These are phyloP conservation scores for Himalopsyche anomala DNA, from an alignment of 2,888 invertebrate species.

Conservation along the genomic window DNA sequence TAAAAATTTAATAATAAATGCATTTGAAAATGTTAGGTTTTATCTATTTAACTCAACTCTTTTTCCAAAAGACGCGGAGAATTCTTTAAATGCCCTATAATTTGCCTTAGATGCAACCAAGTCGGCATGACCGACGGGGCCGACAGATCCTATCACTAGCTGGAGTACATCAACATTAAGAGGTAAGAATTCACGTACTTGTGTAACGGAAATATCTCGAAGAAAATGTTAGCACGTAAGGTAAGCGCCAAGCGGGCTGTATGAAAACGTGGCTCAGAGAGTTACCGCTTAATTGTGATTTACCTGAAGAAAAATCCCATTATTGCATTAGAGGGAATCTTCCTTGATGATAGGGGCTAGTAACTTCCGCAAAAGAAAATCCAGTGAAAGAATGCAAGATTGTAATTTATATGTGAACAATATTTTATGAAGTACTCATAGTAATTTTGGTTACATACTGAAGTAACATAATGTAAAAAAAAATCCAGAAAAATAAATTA, in stretches of 20 bases:
- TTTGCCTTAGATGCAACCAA: no score
- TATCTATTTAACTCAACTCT: no score
- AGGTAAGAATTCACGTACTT: neutral
- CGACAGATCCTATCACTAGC: no score
- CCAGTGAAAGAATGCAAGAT: neutral
- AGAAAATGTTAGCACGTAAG: constrained; percentile 29
- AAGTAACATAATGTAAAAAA: no score
- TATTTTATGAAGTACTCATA: neutral
- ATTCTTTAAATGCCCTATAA: no score
- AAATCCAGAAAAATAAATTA: no score
- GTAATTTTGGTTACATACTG: no score
- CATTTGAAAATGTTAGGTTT: no score
- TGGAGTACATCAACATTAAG: neutral
- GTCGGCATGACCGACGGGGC: no score
- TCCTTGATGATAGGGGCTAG: neutral
- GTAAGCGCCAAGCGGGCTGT: neutral
- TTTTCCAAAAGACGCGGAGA: no score
- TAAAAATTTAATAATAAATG: no score
- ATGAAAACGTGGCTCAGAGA: neutral
- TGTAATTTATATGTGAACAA: constrained; percentile 4
- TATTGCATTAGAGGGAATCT: constrained; percentile 31
- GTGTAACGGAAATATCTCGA: constrained; percentile 6
- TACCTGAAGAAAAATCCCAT: constrained; percentile 41
- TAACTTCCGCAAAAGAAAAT: constrained; percentile 6
- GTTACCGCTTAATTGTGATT: constrained; percentile 33